Percentiles rank a stretch among this genome's conserved stretches.
Evolutionary conservation across 2,888 invertebrate genomes (phyloP).

Genomic region (Himalopsyche kuldschensis): DNA sequence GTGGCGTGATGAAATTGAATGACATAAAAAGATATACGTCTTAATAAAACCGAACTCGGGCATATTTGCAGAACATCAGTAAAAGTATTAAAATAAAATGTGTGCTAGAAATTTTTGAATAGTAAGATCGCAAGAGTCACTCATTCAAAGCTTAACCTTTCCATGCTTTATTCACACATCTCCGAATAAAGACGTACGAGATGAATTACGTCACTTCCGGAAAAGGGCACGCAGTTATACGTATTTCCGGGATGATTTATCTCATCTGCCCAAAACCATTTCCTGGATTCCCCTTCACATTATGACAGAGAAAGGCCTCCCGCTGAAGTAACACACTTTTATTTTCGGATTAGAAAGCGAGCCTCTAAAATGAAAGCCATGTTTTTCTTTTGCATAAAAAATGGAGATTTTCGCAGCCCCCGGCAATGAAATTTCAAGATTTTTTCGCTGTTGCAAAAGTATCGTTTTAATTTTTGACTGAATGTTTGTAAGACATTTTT

Average conservation of each 20-base stretch:
- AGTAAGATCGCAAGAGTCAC: neutral
- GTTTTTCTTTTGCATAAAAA: slow-evolving; percentile 1
- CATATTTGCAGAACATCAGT: neutral
- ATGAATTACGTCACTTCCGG: slow-evolving; percentile 1
- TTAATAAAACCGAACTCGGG: too few species aligned
- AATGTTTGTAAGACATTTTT: neutral
- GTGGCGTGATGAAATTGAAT: too few species aligned
- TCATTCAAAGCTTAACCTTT: neutral
- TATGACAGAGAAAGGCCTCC: neutral
- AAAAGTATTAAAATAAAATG: neutral
- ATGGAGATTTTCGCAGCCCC: neutral
- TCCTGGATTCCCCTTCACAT: neutral
- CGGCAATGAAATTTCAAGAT: slow-evolving; percentile 9
- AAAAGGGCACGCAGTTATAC: slow-evolving; percentile 1
- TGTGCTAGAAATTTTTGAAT: neutral
- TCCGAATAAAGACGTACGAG: neutral
- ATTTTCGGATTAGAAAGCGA: slow-evolving; percentile 7
- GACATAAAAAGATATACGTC: too few species aligned
- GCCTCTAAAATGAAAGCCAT: slow-evolving; percentile 4
- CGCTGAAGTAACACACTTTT: neutral
- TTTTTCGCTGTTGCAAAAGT: neutral
- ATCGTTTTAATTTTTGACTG: neutral
- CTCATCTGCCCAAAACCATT: neutral
- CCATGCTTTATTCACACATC: slow-evolving; percentile 1
- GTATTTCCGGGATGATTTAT: slow-evolving; percentile 4